phyloP scores from a whole-genome alignment of 2,113 vertebrate genomes.

The Uria lomvia region DNA sequence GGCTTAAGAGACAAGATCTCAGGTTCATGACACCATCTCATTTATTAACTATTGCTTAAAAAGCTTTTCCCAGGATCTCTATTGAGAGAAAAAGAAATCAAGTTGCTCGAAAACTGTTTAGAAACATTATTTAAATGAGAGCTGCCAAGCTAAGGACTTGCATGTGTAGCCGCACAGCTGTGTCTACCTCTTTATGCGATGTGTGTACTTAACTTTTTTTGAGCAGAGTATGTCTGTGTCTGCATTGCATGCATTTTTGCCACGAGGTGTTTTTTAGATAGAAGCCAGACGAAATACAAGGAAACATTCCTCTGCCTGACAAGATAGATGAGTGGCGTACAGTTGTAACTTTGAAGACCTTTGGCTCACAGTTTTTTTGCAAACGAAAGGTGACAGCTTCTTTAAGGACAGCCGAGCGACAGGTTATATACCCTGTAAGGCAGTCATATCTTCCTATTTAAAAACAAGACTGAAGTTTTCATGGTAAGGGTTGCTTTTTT shows the following conservation, averaged over 20 bases:
- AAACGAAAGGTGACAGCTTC: background rate
- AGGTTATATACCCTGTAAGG: background rate
- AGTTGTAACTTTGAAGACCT: background rate
- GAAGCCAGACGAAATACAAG: background rate
- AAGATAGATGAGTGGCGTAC: background rate
- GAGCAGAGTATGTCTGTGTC: fast-evolving
- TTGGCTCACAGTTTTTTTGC: background rate
- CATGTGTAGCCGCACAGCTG: background rate
- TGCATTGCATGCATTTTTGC: background rate
- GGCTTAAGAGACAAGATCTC: constrained; percentile 6
- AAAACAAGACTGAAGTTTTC: background rate
- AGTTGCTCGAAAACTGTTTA: background rate
- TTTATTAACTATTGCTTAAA: background rate
- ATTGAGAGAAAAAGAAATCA: background rate
- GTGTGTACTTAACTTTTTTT: background rate
- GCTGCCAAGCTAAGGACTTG: background rate
- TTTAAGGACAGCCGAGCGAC: background rate
- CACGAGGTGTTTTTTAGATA: background rate
- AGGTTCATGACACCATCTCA: background rate
- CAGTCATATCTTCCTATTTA: background rate
- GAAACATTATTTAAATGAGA: background rate
- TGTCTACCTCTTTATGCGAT: background rate
- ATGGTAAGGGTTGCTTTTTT: background rate
- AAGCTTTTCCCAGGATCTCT: background rate
- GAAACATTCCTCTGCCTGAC: background rate